Evolutionary conservation across 2,113 vertebrate species (phyloP), one percentile per base, ranked within the genome.

Genomic region (Anarrhichthys ocellatus): DNA sequence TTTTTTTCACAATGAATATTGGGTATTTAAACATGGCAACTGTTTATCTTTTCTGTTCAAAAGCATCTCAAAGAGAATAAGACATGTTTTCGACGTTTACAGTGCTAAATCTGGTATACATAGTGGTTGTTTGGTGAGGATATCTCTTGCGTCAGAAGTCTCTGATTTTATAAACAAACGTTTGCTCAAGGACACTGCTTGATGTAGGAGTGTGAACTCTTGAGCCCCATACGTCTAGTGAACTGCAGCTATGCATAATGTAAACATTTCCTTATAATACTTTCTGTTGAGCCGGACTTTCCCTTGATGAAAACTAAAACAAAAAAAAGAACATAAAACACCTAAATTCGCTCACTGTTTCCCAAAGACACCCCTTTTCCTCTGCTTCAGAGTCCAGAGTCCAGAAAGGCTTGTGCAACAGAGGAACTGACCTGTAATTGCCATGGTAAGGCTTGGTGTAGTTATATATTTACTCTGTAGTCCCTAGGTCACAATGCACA

Each of bases 211-310:
- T 91, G 75, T 78, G 85, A 72, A 54, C 62, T 85, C 89, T 89
- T 80, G 92, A 95, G 95, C 94, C 91, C 91, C 88, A 88, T 93
- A 95, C 93, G 95, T 95, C 94, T 62, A 89, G 91, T 94, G 89
- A 96, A 97, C 96, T 97, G 96, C 97, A 97, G 96, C 94, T 96
- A 96, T 96, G 96, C 97, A 95, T 96, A 97, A 92, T 98, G 98
- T 98, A 98, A 99, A 99, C 97, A 97, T 97, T 97, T 96, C 80
- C 89, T 78, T 81, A 79, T 67, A 87, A 83, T 76, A 85, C 78
- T 81, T 86, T 84, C 76, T 81, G 95, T 96, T 96, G 95, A 98
- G 96, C 96, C 96, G 95, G 93, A 96, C 86, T 91, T 96, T 15
- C 96, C 96, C 74, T 88, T 77, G 77, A 83, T 90, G 76, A 86